These are phyloP conservation scores for Tichodroma muraria DNA, from an alignment of 2,113 vertebrate species.

Conservation along the genomic window DNA sequence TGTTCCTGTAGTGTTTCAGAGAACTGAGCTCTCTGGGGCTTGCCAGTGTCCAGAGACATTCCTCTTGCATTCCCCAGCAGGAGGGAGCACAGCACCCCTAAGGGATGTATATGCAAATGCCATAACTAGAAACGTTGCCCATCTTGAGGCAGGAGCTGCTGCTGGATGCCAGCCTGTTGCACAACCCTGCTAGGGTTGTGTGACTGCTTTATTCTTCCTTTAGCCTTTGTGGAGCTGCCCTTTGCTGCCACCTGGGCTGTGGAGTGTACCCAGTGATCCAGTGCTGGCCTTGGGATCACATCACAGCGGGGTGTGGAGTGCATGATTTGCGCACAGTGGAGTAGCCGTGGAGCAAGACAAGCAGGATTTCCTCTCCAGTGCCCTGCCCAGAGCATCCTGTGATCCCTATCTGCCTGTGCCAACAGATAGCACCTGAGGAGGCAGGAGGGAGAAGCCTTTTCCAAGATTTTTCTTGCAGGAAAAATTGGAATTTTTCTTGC, in stretches of 20 bases:
- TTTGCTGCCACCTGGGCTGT: conserved; percentile 39
- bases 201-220: not conserved
- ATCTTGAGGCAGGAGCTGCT: not conserved
- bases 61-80: not conserved
- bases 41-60: not conserved
- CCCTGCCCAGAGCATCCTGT: not conserved
- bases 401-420: not conserved
- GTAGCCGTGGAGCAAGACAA: not conserved
- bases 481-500: no score
- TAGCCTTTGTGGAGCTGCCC: not conserved
- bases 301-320: fast-evolving
- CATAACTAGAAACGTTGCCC: not conserved
- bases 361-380: not conserved
- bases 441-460: not conserved
- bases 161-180: not conserved
- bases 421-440: not conserved
- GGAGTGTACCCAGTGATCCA: not conserved
- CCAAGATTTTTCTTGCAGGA: not conserved
- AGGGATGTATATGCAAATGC: not conserved
- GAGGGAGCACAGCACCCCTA: not conserved
- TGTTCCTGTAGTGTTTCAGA: not conserved
- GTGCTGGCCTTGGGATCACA: not conserved
- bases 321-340: not conserved
- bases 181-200: not conserved
- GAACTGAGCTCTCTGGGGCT: not conserved